Evolutionary conservation across 2,888 invertebrate species (phyloP).

Genomic region (Cyclophora albipunctata): DNA sequence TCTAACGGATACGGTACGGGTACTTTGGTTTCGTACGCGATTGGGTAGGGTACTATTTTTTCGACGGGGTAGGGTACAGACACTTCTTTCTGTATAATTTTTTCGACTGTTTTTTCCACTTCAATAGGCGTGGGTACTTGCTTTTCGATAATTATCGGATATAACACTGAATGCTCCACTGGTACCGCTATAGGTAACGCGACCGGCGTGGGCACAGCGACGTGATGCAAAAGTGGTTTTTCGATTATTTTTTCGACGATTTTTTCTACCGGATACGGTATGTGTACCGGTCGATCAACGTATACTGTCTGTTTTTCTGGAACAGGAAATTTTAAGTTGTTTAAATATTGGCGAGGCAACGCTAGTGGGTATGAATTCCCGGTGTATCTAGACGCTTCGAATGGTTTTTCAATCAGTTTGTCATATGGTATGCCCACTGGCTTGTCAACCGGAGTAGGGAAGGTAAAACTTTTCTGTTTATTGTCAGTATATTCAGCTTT

Average conservation of each 20-base stretch:
- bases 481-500: too few species aligned
- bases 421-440: slow-evolving; percentile 65
- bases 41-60: slow-evolving; percentile 37
- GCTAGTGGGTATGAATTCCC: slow-evolving; percentile 78
- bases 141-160: slow-evolving; percentile 57
- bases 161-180: slow-evolving; percentile 50
- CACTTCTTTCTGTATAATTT: slow-evolving; percentile 36
- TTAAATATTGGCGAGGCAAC: slow-evolving; percentile 66
- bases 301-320: slow-evolving; percentile 70
- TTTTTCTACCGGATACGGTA: slow-evolving; percentile 69
- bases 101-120: slow-evolving; percentile 52
- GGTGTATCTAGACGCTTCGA: slow-evolving; percentile 65
- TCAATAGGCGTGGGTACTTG: slow-evolving; percentile 57
- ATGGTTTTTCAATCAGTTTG: slow-evolving; percentile 71
- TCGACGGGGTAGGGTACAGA: slow-evolving; percentile 30
- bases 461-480: slow-evolving; percentile 22
- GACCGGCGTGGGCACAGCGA: slow-evolving; percentile 61
- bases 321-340: slow-evolving; percentile 69
- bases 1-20: slow-evolving; percentile 71
- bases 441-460: slow-evolving; percentile 55
- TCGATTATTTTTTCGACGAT: slow-evolving; percentile 65
- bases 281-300: slow-evolving; percentile 64
- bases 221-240: slow-evolving; percentile 31
- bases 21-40: slow-evolving; percentile 47
- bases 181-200: slow-evolving; percentile 54